Percentiles rank a stretch among this genome's conserved stretches.
These are phyloP conservation scores for Meandrusa payeni DNA, from an alignment of 2,888 invertebrate species.

Conservation along the genomic window DNA sequence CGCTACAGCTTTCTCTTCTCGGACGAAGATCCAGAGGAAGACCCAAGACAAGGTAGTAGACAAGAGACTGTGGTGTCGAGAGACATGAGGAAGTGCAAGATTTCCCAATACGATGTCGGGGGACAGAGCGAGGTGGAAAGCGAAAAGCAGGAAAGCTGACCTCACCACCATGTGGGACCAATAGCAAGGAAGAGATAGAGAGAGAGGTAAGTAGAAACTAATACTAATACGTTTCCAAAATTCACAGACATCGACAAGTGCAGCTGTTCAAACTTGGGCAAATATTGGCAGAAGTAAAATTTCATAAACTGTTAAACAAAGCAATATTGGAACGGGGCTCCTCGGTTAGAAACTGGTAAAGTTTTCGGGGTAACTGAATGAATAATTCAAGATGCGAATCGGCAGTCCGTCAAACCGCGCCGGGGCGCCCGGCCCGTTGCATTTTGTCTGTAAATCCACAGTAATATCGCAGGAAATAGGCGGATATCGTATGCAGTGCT, in stretches of 20 bases:
- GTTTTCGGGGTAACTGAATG: slow-evolving; percentile 64
- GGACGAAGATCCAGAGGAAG: no score
- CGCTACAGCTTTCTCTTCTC: no score
- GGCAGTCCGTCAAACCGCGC: slow-evolving; percentile 71
- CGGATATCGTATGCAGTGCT: slow-evolving; percentile 59
- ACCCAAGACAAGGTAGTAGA: no score
- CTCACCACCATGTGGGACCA: no score
- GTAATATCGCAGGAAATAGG: slow-evolving; percentile 58
- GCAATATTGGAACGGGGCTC: slow-evolving; percentile 59
- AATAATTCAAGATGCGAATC: slow-evolving; percentile 74
- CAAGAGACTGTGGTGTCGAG: no score
- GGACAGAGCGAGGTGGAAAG: no score
- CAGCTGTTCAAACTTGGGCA: slow-evolving; percentile 23
- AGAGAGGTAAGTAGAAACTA: no score
- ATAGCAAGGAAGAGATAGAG: no score
- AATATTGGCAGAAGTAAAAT: slow-evolving; percentile 44
- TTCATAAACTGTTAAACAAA: slow-evolving; percentile 69
- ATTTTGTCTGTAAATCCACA: slow-evolving; percentile 67
- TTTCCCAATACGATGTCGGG: no score
- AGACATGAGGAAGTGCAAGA: no score
- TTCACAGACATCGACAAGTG: slow-evolving; percentile 20
- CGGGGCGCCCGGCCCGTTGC: slow-evolving; percentile 48
- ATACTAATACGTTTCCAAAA: no score
- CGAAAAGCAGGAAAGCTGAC: no score
- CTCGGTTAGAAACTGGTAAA: slow-evolving; percentile 46